A percentile compares a stretch with the other conserved stretches of the same genome.
Conservation (phyloP, 2,113 vertebrate species). For the Gila orcuttii region DNA sequence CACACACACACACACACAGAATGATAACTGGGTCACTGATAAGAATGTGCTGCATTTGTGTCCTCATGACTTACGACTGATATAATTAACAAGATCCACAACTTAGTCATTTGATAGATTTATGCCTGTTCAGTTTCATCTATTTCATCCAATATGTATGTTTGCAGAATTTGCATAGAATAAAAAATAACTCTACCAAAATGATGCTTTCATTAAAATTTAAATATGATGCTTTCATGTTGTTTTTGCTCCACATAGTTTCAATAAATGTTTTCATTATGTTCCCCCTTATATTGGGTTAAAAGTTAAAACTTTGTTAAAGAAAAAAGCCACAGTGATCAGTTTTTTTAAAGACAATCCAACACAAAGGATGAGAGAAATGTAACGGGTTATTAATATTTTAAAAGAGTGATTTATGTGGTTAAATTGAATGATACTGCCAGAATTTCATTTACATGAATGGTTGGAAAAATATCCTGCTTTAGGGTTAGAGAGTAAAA, state of each 20-base stretch:
- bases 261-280: neutral
- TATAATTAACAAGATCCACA: neutral
- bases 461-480: neutral
- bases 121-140: neutral
- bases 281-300: neutral
- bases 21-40: neutral
- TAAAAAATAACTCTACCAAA: neutral
- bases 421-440: neutral
- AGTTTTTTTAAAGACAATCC: neutral
- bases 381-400: no score
- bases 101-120: neutral
- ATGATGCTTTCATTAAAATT: neutral
- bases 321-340: neutral
- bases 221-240: neutral
- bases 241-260: neutral
- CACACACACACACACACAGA: neutral
- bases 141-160: neutral
- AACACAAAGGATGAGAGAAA: no score
- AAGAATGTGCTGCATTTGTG: neutral
- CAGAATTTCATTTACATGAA: neutral
- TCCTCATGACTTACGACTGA: neutral
- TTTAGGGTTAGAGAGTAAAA: neutral
- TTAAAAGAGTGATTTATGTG: neutral
- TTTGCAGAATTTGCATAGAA: neutral
- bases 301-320: neutral